Percentiles rank a stretch among this genome's conserved stretches.
Evolutionary conservation across 2,888 invertebrate species (phyloP).

Genomic region (Tetramorium bicarinatum): DNA sequence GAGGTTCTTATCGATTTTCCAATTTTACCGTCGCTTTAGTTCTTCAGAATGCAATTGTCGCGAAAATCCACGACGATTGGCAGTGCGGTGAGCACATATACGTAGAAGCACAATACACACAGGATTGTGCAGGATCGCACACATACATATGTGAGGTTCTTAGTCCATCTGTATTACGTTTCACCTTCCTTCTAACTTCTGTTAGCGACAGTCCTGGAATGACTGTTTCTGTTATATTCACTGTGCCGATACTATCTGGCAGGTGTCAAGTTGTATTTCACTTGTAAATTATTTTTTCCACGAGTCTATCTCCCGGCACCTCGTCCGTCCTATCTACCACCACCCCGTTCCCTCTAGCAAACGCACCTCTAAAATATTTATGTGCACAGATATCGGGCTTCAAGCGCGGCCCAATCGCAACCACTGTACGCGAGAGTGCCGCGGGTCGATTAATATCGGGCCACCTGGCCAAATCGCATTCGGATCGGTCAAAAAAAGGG

Average conservation of each 20-base stretch:
- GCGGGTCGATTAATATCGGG: slow-evolving; percentile 47
- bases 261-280: slow-evolving; percentile 55
- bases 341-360: background rate
- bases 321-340: slow-evolving; percentile 30
- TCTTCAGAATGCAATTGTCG: slow-evolving; percentile 55
- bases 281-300: slow-evolving; percentile 61
- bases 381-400: slow-evolving; percentile 56
- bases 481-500: background rate
- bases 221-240: slow-evolving; percentile 11
- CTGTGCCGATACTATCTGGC: slow-evolving; percentile 38
- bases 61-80: slow-evolving; percentile 19
- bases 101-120: background rate
- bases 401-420: slow-evolving; percentile 30
- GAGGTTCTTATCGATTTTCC: slow-evolving; percentile 75
- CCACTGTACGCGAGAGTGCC: slow-evolving; percentile 27
- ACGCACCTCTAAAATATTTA: slow-evolving; percentile 62
- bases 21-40: slow-evolving; percentile 71
- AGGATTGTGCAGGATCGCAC: background rate
- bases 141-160: background rate
- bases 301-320: slow-evolving; percentile 39
- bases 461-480: slow-evolving; percentile 44
- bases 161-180: background rate
- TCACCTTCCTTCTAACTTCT: background rate
- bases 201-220: background rate
- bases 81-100: background rate